These are phyloP conservation scores for Piezodorus guildinii DNA, from an alignment of 1,140 invertebrate genomes.

Conservation along the genomic window DNA sequence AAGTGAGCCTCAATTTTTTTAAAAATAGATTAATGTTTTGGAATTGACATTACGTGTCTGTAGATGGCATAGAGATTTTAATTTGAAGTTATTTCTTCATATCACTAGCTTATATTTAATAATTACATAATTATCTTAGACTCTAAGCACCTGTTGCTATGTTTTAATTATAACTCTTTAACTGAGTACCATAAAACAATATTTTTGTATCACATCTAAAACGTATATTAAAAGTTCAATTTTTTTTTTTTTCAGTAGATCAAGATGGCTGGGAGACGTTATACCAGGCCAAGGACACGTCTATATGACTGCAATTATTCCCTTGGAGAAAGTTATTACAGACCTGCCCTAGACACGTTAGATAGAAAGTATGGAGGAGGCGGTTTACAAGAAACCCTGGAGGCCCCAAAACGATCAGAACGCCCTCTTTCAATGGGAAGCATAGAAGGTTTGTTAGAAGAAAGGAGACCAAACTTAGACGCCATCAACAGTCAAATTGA, in stretches of 20 bases:
- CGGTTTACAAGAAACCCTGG: slow-evolving; percentile 6
- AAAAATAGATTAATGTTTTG: no score
- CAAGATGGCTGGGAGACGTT: slow-evolving; percentile 32
- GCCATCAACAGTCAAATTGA: slow-evolving; percentile 8
- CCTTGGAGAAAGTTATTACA: slow-evolving; percentile 64
- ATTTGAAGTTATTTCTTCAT: no score
- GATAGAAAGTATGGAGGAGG: slow-evolving; percentile 43
- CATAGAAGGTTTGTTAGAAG: slow-evolving; percentile 11
- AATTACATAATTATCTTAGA: no score
- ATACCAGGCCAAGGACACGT: slow-evolving; percentile 52
- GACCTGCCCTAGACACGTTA: slow-evolving; percentile 53
- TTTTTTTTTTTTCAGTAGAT: slow-evolving; percentile 12
- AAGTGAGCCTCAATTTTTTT: no score
- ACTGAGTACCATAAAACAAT: no score
- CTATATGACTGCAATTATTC: slow-evolving; percentile 68
- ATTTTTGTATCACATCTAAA: not conserved
- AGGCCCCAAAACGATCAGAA: slow-evolving; percentile 11
- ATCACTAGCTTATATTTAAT: no score
- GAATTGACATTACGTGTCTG: no score
- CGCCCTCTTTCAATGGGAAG: slow-evolving; percentile 16
- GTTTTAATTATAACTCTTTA: no score
- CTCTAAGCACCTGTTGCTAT: no score
- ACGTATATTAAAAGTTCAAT: not conserved
- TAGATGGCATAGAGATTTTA: no score
- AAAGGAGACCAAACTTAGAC: not conserved